These are phyloP conservation scores for Dasyurus viverrinus DNA, from an alignment of 2,113 vertebrate species.

Conservation along the genomic window DNA sequence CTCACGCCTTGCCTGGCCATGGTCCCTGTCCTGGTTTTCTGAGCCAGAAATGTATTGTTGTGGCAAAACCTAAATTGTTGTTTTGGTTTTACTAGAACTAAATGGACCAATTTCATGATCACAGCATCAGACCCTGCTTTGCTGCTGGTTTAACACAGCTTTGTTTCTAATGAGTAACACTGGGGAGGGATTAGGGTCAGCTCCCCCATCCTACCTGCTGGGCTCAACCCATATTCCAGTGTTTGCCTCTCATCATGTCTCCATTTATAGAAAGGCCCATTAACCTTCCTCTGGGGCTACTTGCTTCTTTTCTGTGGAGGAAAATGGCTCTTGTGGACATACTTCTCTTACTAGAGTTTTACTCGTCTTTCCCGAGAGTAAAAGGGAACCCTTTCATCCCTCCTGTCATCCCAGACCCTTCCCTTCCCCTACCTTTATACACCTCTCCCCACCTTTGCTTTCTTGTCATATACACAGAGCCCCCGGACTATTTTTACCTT, in stretches of 20 bases:
- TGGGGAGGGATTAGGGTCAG: background rate
- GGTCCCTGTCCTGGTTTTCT: background rate
- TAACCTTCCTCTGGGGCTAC: background rate
- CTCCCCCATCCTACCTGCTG: background rate
- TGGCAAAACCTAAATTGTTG: background rate
- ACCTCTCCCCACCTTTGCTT: background rate
- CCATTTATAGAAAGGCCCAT: background rate
- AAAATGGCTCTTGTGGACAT: background rate
- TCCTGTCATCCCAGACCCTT: background rate
- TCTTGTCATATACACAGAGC: background rate
- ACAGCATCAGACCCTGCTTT: background rate
- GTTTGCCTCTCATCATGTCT: background rate
- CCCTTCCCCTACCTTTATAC: background rate
- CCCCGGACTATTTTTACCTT: background rate
- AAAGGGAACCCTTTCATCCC: background rate
- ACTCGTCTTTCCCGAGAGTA: background rate
- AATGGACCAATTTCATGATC: background rate
- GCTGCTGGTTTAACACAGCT: background rate
- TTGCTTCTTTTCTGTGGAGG: background rate
- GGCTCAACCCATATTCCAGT: background rate
- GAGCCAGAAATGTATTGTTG: background rate
- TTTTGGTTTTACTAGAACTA: background rate
- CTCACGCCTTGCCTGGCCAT: background rate
- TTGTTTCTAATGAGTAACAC: background rate
- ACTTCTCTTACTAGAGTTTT: background rate